Evolutionary conservation across 2,797 vertebrate species (phyloP), one percentile per base, ranked within the genome.

Genomic region (Kryptopterus vitreolus): DNA sequence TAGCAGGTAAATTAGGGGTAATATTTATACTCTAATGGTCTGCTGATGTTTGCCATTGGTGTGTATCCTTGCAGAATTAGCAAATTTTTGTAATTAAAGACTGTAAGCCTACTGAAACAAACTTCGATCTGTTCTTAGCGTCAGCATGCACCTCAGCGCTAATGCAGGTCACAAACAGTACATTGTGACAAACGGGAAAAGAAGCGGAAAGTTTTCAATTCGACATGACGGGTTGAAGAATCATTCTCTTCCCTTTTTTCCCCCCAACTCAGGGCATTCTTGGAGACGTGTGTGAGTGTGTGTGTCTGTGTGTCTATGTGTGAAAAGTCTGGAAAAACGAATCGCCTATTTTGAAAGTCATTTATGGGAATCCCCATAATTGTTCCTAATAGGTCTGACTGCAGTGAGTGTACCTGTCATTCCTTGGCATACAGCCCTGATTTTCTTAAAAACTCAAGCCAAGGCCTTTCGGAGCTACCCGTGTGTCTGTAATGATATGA

Each of bases 311-410:
- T 59, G 57, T 58, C 22, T 58, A 11, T 38, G 63, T 74, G 55
- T 26, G 33, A 58, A 85, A 69, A 50, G 80, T 75, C 52, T 83
- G 62, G 77, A 81, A 86, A 83, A 84, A 87, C 80, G 81, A 87
- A 74, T 58, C 5, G 70, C 53, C 82, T 85, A 77, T 85, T 86
- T 81, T 65, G 59, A 74, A 80, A 85, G 86, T 84, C 48, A 86
- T 89, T 90, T 91, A 79, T 79, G 81, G 84, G 87, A 90, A 89
- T 90, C 86, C 82, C 83, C 74, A 18, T 88, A 90, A 92, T 86
- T 88, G 85, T 73, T 78, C 71, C 75, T 87, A 86, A 89, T 90
- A 86, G 80, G 79, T 80, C 77, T 81, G 84, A 80, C 53, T 86
- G 86, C 87, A 83, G 83, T 83, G 80, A 83, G 83, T 83, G 80